phyloP scores from a whole-genome alignment of 2,797 vertebrate species.

The Scomberomorus guttatus region DNA sequence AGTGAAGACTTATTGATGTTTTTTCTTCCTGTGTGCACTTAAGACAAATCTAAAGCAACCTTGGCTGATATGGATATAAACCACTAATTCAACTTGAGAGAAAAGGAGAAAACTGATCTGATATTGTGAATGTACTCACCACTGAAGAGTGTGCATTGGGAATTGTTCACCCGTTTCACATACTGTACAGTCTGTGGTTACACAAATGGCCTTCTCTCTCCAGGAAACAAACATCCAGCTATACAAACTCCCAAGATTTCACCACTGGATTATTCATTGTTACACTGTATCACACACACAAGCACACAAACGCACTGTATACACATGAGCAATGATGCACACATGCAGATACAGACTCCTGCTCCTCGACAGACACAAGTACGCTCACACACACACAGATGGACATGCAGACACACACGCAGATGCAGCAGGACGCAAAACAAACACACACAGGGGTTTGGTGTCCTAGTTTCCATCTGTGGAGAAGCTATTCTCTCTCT shows the following conservation, averaged over 20 bases:
- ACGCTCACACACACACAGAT: constrained; percentile 42
- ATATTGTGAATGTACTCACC: not conserved
- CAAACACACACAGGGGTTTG: constrained; percentile 77
- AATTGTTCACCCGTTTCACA: constrained; percentile 11
- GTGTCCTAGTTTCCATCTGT: constrained; percentile 85
- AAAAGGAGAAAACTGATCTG: not conserved
- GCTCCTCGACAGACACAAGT: constrained; percentile 49
- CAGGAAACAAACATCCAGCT: constrained; percentile 42
- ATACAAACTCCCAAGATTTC: constrained; percentile 35
- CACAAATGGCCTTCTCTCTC: constrained; percentile 48
- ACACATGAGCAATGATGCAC: constrained; percentile 46
- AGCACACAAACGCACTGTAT: constrained; percentile 15
- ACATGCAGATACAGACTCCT: constrained; percentile 36
- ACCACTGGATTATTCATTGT: constrained; percentile 49
- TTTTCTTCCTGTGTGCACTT: too few species aligned
- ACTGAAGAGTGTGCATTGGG: not conserved
- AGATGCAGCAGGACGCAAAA: constrained; percentile 70
- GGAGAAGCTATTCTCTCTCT: constrained; percentile 76
- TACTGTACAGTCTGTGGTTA: constrained; percentile 16
- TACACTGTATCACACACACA: constrained; percentile 11
- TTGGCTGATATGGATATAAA: not conserved
- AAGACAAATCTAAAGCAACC: too few species aligned
- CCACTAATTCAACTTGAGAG: not conserved
- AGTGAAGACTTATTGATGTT: too few species aligned
- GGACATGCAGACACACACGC: constrained; percentile 43